These are phyloP conservation scores for Megalurothrips usitatus DNA, from an alignment of 2,888 invertebrate genomes.

Conservation along the genomic window DNA sequence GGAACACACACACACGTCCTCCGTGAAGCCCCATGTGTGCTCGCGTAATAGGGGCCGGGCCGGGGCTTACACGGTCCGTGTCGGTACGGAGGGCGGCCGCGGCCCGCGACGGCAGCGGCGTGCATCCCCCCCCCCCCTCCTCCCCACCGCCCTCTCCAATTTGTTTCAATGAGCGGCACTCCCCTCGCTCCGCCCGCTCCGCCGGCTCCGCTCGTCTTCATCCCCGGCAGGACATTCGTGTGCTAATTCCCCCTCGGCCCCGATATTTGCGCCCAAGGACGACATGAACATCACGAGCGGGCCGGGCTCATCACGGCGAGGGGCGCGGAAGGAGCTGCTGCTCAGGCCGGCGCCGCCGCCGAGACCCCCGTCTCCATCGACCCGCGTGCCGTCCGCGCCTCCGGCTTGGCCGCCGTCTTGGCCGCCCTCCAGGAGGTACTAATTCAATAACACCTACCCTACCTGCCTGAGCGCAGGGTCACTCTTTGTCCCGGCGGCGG, in stretches of 20 bases:
- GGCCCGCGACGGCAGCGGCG: neutral
- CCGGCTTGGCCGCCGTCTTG: too few relatives aligned
- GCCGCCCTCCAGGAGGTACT: constrained; percentile 1
- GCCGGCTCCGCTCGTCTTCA: too few relatives aligned
- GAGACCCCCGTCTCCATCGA: neutral
- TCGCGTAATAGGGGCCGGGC: too few relatives aligned
- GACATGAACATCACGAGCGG: neutral
- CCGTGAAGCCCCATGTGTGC: too few relatives aligned
- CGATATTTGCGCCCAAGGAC: neutral
- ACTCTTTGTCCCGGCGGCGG: neutral
- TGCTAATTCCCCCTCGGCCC: too few relatives aligned
- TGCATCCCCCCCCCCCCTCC: neutral
- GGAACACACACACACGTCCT: too few relatives aligned
- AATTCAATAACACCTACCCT: neutral
- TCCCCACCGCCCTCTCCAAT: neutral
- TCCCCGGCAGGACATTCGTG: too few relatives aligned
- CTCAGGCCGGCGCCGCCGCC: neutral
- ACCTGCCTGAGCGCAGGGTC: neutral
- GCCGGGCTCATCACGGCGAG: neutral
- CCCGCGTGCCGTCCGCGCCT: too few relatives aligned
- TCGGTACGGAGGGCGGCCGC: neutral
- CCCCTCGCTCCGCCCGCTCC: neutral
- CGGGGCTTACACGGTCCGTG: too few relatives aligned
- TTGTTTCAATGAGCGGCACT: neutral
- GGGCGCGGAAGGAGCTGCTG: neutral